These are phyloP conservation scores for Microcebus murinus DNA, from an alignment of 2,113 vertebrate species.

Conservation along the genomic window DNA sequence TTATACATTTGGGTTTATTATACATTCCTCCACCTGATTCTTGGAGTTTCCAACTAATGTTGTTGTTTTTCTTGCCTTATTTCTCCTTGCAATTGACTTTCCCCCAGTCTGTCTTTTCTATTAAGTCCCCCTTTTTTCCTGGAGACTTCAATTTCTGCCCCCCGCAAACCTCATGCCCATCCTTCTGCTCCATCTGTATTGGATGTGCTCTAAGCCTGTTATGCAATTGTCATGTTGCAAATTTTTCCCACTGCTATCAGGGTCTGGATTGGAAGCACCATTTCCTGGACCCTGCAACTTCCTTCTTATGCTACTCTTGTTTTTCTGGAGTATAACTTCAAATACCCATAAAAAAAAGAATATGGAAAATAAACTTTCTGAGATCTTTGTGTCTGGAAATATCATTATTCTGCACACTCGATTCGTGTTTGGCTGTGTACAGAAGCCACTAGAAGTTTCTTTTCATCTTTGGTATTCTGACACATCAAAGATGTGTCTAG, in stretches of 20 bases:
- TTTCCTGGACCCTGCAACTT: background rate
- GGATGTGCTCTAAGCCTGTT: background rate
- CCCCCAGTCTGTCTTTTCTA: background rate
- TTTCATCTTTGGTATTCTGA: background rate
- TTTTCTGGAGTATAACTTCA: background rate
- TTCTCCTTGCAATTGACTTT: background rate
- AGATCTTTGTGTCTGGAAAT: constrained; percentile 2
- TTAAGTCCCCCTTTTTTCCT: background rate
- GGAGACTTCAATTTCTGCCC: background rate
- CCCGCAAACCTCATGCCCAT: background rate
- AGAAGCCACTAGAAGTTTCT: background rate
- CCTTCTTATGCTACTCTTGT: background rate
- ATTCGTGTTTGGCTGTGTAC: background rate
- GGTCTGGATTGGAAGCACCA: background rate
- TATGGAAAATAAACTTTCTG: background rate
- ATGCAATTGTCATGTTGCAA: background rate
- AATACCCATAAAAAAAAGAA: background rate
- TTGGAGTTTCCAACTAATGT: background rate
- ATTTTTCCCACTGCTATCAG: background rate
- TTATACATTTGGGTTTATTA: background rate
- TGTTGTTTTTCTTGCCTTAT: background rate
- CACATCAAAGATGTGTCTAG: background rate
- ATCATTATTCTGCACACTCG: background rate
- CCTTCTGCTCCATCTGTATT: background rate
- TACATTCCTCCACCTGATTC: background rate